Percentiles rank a stretch among this genome's conserved stretches.
Conservation (phyloP, 2,797 vertebrate genomes). For the Adrianichthys oophorus region DNA sequence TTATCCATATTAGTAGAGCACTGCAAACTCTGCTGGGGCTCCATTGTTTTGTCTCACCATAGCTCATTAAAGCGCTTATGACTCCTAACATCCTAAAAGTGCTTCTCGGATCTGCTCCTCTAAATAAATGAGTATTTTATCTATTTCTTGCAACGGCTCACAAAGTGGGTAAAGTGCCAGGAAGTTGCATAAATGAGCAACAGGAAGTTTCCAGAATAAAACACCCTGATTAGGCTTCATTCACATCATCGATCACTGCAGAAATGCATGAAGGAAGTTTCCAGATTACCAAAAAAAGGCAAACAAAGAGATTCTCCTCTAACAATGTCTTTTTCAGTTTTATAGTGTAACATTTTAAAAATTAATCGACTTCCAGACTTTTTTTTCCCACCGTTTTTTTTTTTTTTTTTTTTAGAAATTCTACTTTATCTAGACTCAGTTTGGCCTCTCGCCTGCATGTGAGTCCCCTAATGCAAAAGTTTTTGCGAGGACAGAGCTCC, state of each 20-base stretch:
- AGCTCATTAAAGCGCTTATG: neutral
- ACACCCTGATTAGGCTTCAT: no score
- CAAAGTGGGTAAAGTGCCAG: neutral
- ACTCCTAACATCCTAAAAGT: neutral
- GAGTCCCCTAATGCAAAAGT: slow-evolving; percentile 15
- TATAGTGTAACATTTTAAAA: no score
- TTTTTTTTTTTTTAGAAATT: neutral
- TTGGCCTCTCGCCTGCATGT: slow-evolving; percentile 6
- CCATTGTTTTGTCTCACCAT: neutral
- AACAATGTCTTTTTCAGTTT: no score
- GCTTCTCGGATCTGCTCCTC: neutral
- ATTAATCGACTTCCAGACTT: neutral
- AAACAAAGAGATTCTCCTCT: no score
- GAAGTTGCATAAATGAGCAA: neutral
- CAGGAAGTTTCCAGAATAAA: neutral
- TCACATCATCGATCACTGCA: no score
- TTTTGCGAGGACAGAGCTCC: slow-evolving; percentile 32
- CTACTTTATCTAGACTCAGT: slow-evolving; percentile 16
- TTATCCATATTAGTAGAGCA: neutral
- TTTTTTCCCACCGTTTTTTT: neutral
- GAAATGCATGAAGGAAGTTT: no score
- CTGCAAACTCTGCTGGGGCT: neutral
- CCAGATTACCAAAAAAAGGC: no score
- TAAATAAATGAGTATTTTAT: neutral
- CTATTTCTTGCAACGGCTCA: neutral